Conservation (phyloP, 2,888 invertebrate species). For the Polyommatus icarus region DNA sequence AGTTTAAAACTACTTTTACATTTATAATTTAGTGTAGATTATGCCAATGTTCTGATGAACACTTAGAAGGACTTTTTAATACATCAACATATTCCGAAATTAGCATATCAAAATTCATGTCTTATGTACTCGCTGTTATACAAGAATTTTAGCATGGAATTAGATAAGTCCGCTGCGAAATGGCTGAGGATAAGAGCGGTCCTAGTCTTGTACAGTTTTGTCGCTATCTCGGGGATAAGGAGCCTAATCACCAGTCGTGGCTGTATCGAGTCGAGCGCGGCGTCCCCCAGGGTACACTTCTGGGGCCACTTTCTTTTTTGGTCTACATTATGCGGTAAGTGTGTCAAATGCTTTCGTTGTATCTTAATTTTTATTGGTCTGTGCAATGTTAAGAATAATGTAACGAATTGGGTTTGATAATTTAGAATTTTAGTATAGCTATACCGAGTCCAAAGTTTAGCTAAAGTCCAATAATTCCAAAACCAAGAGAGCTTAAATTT, state of each 20-base stretch:
- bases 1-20: no score
- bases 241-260: constrained; percentile 80
- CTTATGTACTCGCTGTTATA: constrained; percentile 42
- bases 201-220: constrained; percentile 80
- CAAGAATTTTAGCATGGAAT: constrained; percentile 71
- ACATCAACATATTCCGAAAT: neutral
- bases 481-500: neutral
- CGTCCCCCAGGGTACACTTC: constrained; percentile 75
- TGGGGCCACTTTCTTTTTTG: constrained; percentile 80
- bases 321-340: constrained; percentile 79
- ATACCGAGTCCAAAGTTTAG: no score
- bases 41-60: neutral
- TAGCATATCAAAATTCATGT: neutral
- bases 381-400: constrained; percentile 52
- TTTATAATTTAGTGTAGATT: neutral
- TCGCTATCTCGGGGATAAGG: constrained; percentile 79
- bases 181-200: constrained; percentile 79
- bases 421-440: no score
- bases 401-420: no score
- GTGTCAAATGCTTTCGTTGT: constrained; percentile 78
- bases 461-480: no score
- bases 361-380: constrained; percentile 69
- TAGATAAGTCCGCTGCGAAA: constrained; percentile 76
- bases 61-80: neutral
- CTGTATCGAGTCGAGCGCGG: constrained; percentile 76